A percentile compares a stretch with the other conserved stretches of the same genome.
phyloP scores from a whole-genome alignment of 2,113 vertebrate genomes.

The Muntiacus reevesi region DNA sequence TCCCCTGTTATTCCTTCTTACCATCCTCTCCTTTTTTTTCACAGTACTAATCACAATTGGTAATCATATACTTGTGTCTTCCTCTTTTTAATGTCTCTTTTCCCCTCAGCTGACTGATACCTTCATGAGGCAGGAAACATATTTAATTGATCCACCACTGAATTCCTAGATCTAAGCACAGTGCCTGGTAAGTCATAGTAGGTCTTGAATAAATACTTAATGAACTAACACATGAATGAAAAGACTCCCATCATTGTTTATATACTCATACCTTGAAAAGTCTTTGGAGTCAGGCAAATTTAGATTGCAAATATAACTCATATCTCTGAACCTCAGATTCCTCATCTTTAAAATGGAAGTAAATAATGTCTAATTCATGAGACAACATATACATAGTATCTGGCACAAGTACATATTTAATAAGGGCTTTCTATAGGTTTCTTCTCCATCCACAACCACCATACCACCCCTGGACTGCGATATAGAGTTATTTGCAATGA shows the following conservation, averaged over 20 bases:
- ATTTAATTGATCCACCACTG: background rate
- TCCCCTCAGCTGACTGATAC: background rate
- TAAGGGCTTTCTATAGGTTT: background rate
- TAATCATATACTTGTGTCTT: background rate
- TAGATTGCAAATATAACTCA: background rate
- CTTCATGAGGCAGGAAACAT: background rate
- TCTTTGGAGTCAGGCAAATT: slow-evolving; percentile 1
- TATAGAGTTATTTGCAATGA: background rate
- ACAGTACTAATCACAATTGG: background rate
- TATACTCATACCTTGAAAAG: background rate
- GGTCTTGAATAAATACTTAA: background rate
- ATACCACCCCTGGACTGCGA: background rate
- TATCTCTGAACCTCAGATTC: background rate
- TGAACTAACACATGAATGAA: background rate
- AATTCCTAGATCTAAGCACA: background rate
- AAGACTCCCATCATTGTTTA: background rate
- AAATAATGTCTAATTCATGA: background rate
- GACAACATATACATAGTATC: background rate
- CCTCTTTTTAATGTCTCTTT: background rate
- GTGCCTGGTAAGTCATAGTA: background rate
- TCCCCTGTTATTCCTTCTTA: background rate
- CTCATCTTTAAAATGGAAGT: background rate
- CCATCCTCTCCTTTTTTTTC: background rate
- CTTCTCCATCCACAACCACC: background rate
- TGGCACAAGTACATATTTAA: background rate